Evolutionary conservation across 2,113 vertebrate genomes (phyloP), one percentile per base, ranked within the genome.

Genomic region (Progne subis): DNA sequence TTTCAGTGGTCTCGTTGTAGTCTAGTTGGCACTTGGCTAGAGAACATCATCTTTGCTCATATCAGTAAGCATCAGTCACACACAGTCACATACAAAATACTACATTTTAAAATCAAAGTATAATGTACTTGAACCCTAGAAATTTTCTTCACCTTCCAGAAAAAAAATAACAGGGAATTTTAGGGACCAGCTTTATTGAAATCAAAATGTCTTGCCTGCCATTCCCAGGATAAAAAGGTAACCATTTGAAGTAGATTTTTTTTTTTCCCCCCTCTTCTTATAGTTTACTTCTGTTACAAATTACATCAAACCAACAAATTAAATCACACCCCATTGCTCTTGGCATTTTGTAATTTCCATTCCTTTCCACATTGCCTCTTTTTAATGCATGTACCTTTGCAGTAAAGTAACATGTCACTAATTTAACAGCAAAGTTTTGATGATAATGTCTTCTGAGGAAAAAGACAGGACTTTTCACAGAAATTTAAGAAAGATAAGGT

Each of bases 51-150:
- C 76, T 94, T 87, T 81, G 76, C 37, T 82, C 21, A 9, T 87
- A 90, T 67, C 76, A 86, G 31, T 91, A 95, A 86, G 84, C n/a
- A 91, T 77, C 81, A 88, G 49, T 71, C 64, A 83, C 71, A 69
- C 75, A 90, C 81, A 88, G 49, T 71, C 64, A 83, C 71, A 69
- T 78, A 90, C 26, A 92, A 90, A 95, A 50, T 11, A 32, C 44
- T 82, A 31, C 32, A 88, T 81, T 56, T 94, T 81, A 81, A 94
- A 94, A 96, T 57, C 78, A 64, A 96, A 94, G 82, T 91, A 11
- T 39, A 67, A 72, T 67, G 25, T 82, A 41, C 32, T 82, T 81
- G 56, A 94, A 91, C 60, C n/a, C 34, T 89, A 26, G 44, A 90
- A 75, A 82, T 82, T 87, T 41, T 86, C 56, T 87, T 88, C 86